Evolutionary conservation across 2,888 invertebrate species (phyloP), one percentile per base, ranked within the genome.

Genomic region (Steinernema hermaphroditum): DNA sequence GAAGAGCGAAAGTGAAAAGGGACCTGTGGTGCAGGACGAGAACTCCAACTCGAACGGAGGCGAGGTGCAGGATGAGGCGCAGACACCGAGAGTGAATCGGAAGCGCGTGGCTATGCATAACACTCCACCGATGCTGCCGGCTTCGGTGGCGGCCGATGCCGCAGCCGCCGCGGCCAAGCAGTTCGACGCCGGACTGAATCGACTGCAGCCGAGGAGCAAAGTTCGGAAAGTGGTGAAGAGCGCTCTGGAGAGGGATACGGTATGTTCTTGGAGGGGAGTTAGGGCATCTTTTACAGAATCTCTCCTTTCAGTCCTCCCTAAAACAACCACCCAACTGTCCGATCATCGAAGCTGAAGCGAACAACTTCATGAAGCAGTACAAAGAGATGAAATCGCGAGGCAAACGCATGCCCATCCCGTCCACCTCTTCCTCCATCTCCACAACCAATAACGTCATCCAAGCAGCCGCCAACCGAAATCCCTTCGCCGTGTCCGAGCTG

Each of bases 321-420:
- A 62, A 62, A 34, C 62, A 62, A 16, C 62, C 62, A 8, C 29
- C 22, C 2, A 29, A 34, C 29, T 62, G 62, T 29, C 29, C 62
- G 1, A 62, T 62, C 29, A 62, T 62, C 34, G 62, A 62, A 32
- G 22, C 62, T 16, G 62, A 62, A 34, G 62, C 62, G 32, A 29
- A 62, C 32, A 27, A 62, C 16, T 62, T 62, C 62, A 62, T 62
- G 62, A 62, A 62, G 32, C 62, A 62, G 62, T 62, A 29, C 32
- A 62, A 62, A 32, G 62, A 24, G 2, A 62, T 62, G 62, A 62
- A 62, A 8, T 27, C 22, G 34, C 24, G 62, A 16, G 62, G 62
- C 24, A 27, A 62, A 1, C 24, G 29, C 16, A 16, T 62, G 34
- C 24, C 14, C 24, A 9, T 37, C 37, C 12, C 37, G 37, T 37